These are phyloP conservation scores for Pelosia muscerda DNA, from an alignment of 2,888 invertebrate genomes.

Conservation along the genomic window DNA sequence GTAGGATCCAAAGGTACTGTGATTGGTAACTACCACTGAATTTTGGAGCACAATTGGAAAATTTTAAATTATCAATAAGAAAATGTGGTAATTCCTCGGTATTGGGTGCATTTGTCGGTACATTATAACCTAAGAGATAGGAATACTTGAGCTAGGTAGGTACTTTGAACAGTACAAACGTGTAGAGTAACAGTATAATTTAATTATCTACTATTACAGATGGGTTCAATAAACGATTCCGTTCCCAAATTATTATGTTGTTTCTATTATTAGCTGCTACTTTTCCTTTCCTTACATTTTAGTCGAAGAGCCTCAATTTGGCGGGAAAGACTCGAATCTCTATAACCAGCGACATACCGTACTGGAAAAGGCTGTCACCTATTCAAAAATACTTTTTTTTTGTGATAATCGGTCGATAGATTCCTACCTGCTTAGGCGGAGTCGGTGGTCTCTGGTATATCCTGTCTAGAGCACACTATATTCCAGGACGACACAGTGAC, in stretches of 20 bases:
- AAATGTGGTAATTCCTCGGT: conserved; percentile 59
- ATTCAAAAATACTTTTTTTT: not conserved
- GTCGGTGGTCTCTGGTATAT: no score
- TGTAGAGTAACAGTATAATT: conserved; percentile 84
- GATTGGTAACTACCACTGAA: conserved; percentile 77
- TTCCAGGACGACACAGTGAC: no score
- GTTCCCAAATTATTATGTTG: conserved; percentile 77
- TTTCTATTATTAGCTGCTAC: conserved; percentile 60
- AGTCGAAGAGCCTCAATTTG: not conserved
- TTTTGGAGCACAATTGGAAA: conserved; percentile 68
- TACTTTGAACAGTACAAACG: conserved; percentile 85
- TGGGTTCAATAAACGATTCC: conserved; percentile 86
- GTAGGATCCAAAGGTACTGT: conserved; percentile 81
- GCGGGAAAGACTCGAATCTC: not conserved
- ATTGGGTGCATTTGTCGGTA: conserved; percentile 78
- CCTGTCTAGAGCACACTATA: no score
- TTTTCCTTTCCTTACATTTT: not conserved
- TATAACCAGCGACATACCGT: no score
- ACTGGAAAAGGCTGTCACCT: no score
- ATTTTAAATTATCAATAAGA: conserved; percentile 50
- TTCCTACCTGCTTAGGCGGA: no score
- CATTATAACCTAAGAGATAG: conserved; percentile 77
- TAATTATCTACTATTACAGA: conserved; percentile 84
- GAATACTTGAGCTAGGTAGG: conserved; percentile 81
- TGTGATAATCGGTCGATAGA: not conserved